Evolutionary conservation across 2,113 vertebrate genomes (phyloP).

Genomic region (Nothoprocta perdicaria): DNA sequence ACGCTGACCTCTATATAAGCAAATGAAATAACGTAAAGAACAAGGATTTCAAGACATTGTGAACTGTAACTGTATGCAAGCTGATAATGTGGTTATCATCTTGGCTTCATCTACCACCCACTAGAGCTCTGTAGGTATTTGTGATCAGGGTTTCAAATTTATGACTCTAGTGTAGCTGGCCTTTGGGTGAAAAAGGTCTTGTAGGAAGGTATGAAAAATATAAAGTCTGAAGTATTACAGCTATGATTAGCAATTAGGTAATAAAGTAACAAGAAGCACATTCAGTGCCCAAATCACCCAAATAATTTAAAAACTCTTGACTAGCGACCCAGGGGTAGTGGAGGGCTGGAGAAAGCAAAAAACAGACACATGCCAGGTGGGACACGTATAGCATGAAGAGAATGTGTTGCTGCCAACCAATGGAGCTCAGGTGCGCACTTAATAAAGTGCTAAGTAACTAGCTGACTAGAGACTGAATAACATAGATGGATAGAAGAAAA

Average conservation of each 20-base stretch:
- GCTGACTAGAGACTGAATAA: not conserved
- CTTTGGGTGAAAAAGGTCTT: not conserved
- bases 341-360: not conserved
- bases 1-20: not conserved
- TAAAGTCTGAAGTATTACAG: not conserved
- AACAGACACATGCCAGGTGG: not conserved
- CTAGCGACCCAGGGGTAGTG: too few species aligned
- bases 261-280: not conserved
- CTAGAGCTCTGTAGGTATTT: not conserved
- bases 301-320: not conserved
- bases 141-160: not conserved
- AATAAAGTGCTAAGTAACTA: not conserved
- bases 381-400: not conserved
- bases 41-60: not conserved
- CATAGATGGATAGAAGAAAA: accelerated
- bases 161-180: accelerated
- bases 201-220: not conserved
- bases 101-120: not conserved
- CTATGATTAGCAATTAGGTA: not conserved
- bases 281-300: not conserved
- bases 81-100: not conserved
- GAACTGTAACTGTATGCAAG: not conserved
- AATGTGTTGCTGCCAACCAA: accelerated
- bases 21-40: not conserved
- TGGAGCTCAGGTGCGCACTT: not conserved